Evolutionary conservation across 2,113 vertebrate species (phyloP).

Genomic region (Amphiprion ocellaris): DNA sequence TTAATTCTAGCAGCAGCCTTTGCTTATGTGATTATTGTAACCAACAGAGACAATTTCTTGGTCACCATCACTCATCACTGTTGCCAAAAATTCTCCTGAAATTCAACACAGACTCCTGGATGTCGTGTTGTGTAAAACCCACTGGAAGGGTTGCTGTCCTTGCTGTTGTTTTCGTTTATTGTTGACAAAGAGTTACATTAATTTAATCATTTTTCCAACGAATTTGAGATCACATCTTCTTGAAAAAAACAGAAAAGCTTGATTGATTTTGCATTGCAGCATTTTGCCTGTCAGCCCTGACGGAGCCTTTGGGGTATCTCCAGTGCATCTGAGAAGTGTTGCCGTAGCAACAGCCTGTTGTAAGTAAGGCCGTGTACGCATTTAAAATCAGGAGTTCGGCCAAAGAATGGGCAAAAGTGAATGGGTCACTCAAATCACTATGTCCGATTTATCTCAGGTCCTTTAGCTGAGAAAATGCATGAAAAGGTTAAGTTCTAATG

Average conservation of each 20-base stretch:
- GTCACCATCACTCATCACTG: constrained; percentile 30
- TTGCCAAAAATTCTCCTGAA: constrained; percentile 41
- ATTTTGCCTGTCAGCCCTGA: constrained; percentile 52
- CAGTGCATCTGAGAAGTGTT: constrained; percentile 55
- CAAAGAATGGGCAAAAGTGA: constrained; percentile 22
- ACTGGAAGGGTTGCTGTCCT: background rate
- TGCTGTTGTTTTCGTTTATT: constrained; percentile 23
- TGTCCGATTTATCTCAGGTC: constrained; percentile 13
- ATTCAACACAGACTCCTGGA: constrained; percentile 14
- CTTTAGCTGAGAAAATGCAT: constrained; percentile 18
- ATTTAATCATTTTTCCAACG: constrained; percentile 54
- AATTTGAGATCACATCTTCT: constrained; percentile 52
- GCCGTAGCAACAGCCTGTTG: constrained; percentile 75
- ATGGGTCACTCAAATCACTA: constrained; percentile 16
- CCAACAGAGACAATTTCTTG: constrained; percentile 55
- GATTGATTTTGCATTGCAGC: constrained; percentile 69
- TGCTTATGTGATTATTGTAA: constrained; percentile 61
- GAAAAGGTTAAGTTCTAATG: constrained; percentile 14
- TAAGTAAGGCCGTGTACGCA: constrained; percentile 39
- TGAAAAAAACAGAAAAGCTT: constrained; percentile 55
- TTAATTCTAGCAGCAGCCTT: constrained; percentile 58
- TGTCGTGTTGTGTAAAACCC: background rate
- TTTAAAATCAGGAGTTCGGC: constrained; percentile 49
- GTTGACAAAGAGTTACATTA: constrained; percentile 35
- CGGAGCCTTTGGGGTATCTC: constrained; percentile 56